Evolutionary conservation across 2,888 invertebrate genomes (phyloP).

Genomic region (Chalcis sispes): DNA sequence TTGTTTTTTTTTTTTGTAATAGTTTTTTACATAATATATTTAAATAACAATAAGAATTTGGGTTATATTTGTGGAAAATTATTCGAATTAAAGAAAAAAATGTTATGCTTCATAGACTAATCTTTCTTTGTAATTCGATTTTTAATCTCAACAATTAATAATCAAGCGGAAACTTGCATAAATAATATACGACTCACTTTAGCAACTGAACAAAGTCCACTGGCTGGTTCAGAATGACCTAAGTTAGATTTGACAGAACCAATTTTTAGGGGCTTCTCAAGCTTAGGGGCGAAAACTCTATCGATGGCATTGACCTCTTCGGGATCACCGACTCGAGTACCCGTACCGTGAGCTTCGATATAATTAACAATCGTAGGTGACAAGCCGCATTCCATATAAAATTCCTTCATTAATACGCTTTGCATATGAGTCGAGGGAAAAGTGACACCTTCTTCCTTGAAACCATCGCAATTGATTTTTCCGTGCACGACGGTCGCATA

Average conservation of each 20-base stretch:
- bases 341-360: constrained; percentile 85
- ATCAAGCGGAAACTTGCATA: too few species aligned
- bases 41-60: too few species aligned
- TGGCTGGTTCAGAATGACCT: constrained; percentile 93
- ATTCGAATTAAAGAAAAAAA: background rate
- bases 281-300: constrained; percentile 83
- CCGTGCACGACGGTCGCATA: constrained; percentile 77
- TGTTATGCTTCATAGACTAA: too few species aligned
- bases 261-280: constrained; percentile 85
- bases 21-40: too few species aligned
- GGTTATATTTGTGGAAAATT: too few species aligned
- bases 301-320: constrained; percentile 90
- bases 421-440: constrained; percentile 63
- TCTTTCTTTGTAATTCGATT: too few species aligned
- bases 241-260: constrained; percentile 96
- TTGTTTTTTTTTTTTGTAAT: too few species aligned
- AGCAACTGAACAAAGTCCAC: constrained; percentile 84
- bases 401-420: constrained; percentile 74
- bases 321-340: constrained; percentile 90
- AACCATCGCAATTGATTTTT: constrained; percentile 79
- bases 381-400: constrained; percentile 79
- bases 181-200: background rate
- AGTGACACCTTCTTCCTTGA: constrained; percentile 65
- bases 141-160: too few species aligned
- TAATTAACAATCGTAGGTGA: constrained; percentile 79